A percentile compares a stretch with the other conserved stretches of the same genome.
Conservation (phyloP, 2,113 vertebrate genomes). For the Falcunculus frontatus region DNA sequence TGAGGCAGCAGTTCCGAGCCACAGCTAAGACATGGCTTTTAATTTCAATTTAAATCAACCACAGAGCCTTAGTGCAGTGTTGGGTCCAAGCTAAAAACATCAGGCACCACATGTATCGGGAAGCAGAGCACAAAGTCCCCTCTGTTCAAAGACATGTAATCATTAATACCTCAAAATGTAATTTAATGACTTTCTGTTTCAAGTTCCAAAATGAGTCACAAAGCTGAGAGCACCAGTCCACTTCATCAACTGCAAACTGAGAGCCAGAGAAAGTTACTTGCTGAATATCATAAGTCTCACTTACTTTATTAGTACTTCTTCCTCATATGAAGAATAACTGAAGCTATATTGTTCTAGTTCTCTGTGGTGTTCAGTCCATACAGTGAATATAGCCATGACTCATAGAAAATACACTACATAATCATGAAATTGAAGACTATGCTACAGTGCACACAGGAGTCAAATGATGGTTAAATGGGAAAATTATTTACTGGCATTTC, state of each 20-base stretch:
- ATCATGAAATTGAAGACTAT: neutral
- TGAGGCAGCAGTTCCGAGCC: neutral
- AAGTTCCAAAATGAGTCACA: neutral
- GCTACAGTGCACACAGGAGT: neutral
- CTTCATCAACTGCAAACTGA: neutral
- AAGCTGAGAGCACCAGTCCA: neutral
- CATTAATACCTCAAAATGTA: neutral
- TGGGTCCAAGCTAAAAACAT: neutral
- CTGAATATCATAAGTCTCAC: neutral
- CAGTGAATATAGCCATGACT: neutral
- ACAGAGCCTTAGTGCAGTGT: neutral
- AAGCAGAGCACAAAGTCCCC: neutral
- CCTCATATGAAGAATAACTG: neutral
- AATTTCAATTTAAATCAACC: neutral
- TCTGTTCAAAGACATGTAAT: neutral
- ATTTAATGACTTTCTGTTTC: neutral
- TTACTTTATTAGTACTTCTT: neutral
- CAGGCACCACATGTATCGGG: neutral
- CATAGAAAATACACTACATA: neutral
- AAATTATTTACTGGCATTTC: neutral
- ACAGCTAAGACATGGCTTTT: neutral
- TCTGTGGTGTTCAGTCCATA: neutral
- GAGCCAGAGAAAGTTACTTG: neutral
- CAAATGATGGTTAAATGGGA: neutral
- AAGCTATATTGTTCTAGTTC: neutral